Evolutionary conservation across 1,140 invertebrate genomes (phyloP).

Genomic region (Sitodiplosis mosellana): DNA sequence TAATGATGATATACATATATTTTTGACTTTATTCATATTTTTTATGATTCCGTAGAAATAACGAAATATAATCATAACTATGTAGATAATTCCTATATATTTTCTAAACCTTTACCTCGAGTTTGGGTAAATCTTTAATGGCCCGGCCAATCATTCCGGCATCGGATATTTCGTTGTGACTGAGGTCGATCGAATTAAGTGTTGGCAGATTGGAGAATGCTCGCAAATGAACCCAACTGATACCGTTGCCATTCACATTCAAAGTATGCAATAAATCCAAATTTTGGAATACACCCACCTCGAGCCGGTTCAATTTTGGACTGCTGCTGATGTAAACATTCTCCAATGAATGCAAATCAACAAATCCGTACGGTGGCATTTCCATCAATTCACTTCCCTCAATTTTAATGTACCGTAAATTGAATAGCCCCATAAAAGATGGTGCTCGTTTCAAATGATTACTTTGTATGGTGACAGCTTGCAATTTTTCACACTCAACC

Average conservation of each 20-base stretch:
- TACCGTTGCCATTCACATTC: conserved; percentile 58
- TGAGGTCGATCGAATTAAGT: conserved; percentile 48
- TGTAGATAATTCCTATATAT: too few species aligned
- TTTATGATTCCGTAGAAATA: too few species aligned
- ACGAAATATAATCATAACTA: too few species aligned
- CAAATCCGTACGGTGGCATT: conserved; percentile 49
- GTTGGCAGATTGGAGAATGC: conserved; percentile 49
- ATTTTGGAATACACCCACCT: conserved; percentile 52
- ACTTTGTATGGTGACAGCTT: conserved; percentile 64
- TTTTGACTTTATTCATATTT: too few species aligned
- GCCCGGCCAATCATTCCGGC: conserved; percentile 59
- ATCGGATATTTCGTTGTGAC: conserved; percentile 51
- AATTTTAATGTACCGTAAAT: conserved; percentile 43
- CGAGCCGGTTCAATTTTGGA: conserved; percentile 38
- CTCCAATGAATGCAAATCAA: conserved; percentile 49
- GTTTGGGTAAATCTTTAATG: conserved; percentile 46
- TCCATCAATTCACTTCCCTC: conserved; percentile 48
- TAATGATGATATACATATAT: too few species aligned
- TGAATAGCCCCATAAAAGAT: conserved; percentile 39
- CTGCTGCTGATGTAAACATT: conserved; percentile 56
- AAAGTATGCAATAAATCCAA: conserved; percentile 49
- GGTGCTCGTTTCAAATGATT: conserved; percentile 52
- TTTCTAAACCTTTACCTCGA: too few species aligned
- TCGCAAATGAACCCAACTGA: conserved; percentile 61
- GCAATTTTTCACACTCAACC: conserved; percentile 48